Base-by-base conservation (phyloP, 2,113 vertebrate species). In the Lepisosteus osseus region DNA sequence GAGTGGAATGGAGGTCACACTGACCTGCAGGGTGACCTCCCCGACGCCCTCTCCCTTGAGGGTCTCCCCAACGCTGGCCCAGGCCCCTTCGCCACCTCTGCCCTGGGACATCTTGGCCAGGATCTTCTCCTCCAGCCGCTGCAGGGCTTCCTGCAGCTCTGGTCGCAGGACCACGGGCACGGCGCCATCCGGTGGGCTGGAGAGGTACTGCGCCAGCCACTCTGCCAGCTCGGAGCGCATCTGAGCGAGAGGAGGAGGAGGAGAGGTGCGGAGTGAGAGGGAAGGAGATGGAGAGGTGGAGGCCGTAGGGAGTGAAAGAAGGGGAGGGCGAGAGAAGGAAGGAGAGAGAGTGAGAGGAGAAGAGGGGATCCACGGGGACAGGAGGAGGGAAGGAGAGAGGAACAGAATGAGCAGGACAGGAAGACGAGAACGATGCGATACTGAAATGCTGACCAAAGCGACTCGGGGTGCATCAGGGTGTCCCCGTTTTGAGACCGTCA, bases 131-230 rank as follows among this genome's bases (percentile, higher is more conserved):
- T 83, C 79, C 71, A 83, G 61, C 40, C 67, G 70, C 71, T 78
- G 76, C 42, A 83, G 77, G 59, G 74, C 78, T 76, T 63, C 72
- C 82, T 81, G 79, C 74, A 83, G 76, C 29, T 81, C 77, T 51
- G 82, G 78, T n/a, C 51, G 74, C 42, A 67, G 67, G 45, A 83
- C 78, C 14, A 69, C 61, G 6, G 29, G 57, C 7, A 72, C 29
- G 3, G 51, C 0, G 12, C 41, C 7, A 2, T 41, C 0, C 68
- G 57, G 47, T 14, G 12, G 11, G 69, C 57, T 63, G 41, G 74
- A 72, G 14, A 76, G 69, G 9, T 68, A n/a, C 65, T 68, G 66
- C 67, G 77, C 41, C 0, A 83, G 74, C 81, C 79, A 81, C 43
- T 71, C 64, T 3, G 77, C 69, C 14, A 83, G 72, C 63, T 83